phyloP scores from a whole-genome alignment of 2,888 invertebrate genomes.

The Caenorhabditis sinica region DNA sequence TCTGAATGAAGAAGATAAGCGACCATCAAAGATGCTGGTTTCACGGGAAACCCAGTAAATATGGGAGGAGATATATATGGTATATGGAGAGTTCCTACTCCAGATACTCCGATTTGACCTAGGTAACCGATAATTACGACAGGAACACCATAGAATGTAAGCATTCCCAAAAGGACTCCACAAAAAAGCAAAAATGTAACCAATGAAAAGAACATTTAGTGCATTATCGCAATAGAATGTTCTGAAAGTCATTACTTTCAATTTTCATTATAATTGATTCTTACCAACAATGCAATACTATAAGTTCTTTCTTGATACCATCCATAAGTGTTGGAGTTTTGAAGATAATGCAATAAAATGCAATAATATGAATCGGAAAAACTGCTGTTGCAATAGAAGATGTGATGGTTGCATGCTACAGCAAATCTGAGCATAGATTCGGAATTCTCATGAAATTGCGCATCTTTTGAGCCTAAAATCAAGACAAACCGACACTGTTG shows the following conservation, averaged over 20 bases:
- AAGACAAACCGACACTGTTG: no score
- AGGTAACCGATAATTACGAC: constrained; percentile 32
- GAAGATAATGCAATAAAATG: constrained; percentile 36
- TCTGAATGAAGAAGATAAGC: no score
- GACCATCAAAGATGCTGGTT: no score
- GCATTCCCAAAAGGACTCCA: constrained; percentile 19
- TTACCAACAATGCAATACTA: constrained; percentile 26
- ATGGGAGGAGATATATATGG: constrained; percentile 24
- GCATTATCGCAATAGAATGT: constrained; percentile 38
- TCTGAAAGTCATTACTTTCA: constrained; percentile 9
- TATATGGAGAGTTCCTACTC: constrained; percentile 27
- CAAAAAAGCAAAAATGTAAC: constrained; percentile 37
- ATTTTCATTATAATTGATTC: not conserved
- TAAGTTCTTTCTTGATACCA: constrained; percentile 20
- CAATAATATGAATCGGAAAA: constrained; percentile 34
- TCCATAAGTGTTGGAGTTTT: constrained; percentile 32
- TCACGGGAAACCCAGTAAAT: not conserved
- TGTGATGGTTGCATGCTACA: constrained; percentile 19
- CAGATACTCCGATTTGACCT: constrained; percentile 41
- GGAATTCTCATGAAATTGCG: no score
- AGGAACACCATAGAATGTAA: constrained; percentile 9
- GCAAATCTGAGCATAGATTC: no score
- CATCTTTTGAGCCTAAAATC: no score
- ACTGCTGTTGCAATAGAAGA: constrained; percentile 32
- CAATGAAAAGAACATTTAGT: constrained; percentile 36